Evolutionary conservation across 2,797 vertebrate genomes (phyloP), one percentile per base, ranked within the genome.

Genomic region (Manis javanica): DNA sequence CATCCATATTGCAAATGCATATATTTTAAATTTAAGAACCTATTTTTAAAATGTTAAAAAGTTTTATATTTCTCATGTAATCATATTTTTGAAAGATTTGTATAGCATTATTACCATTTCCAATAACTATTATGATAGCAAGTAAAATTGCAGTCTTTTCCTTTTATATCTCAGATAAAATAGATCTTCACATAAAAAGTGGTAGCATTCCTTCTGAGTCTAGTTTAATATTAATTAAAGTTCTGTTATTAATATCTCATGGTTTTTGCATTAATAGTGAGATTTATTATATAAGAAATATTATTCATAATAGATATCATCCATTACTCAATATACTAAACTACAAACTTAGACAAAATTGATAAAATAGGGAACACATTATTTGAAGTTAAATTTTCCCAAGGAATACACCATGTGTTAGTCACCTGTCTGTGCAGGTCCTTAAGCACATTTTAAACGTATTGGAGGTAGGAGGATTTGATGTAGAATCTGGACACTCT

Each of bases 11-110:
- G 13, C 51, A 90, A 95, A 91, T 79, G 49, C 16, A 71, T 79
- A 3, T 46, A 86, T 34, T 37, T 94, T 90, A 85, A 74, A 15
- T 61, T 87, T 81, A 72, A 96, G 57, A 88, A 72, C 3, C 23
- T 93, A 84, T 66, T 75, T 97, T 91, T 63, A 77, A 78, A 83
- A 87, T 39, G 68, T 78, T 69, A 57, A 92, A 91, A 57, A 63
- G 42, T 94, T 87, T 84, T 59, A 86, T 18, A 94, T 77, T 96
- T 96, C 24, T 87, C 55, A 69, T 53, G 23, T 51, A 83, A 68
- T 85, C 15, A 39, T 83, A 63, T 66, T 51, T 71, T 90, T 74
- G 34, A 63, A 90, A 94, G 23, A 46, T 2, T 63, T 81, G 66
- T 42, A 55, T 19, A 64, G 26, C 23, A 51, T 81, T 74, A 42